Evolutionary conservation across 2,797 vertebrate genomes (phyloP).

Genomic region (Varecia variegata): DNA sequence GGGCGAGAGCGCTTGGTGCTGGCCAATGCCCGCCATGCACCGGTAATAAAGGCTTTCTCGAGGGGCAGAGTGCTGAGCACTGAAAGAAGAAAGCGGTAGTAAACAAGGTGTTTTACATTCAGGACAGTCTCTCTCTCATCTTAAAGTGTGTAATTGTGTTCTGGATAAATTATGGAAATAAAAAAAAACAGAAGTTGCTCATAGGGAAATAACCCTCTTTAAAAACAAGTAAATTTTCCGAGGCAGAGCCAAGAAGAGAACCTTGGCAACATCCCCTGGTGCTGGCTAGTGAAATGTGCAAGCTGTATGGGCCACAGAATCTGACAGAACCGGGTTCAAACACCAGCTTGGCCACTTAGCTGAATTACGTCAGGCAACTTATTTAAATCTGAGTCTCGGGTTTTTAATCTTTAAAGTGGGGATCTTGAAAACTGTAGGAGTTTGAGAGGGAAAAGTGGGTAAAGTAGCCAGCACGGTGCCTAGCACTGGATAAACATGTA

Average conservation of each 20-base stretch:
- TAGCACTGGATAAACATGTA: rapidly evolving
- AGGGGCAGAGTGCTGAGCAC: not conserved
- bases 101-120: constrained; percentile 58
- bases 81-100: not conserved
- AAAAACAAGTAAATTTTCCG: constrained; percentile 7
- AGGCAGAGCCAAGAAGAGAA: not conserved
- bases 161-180: constrained; percentile 46
- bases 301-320: not conserved
- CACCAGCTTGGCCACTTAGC: not conserved
- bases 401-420: not conserved
- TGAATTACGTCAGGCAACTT: not conserved
- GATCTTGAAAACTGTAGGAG: not conserved
- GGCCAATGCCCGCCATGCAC: not conserved
- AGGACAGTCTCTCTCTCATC: constrained; percentile 41
- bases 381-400: not conserved
- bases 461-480: rapidly evolving
- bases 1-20: not conserved
- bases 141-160: constrained; percentile 70
- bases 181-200: constrained; percentile 53
- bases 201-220: constrained; percentile 37
- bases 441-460: not conserved
- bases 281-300: not conserved
- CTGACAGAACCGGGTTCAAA: not conserved
- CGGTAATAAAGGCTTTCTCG: constrained; percentile 25
- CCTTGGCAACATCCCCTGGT: constrained; percentile 20